Conservation (phyloP, 2,888 invertebrate species). For the Nowickia ferox region DNA sequence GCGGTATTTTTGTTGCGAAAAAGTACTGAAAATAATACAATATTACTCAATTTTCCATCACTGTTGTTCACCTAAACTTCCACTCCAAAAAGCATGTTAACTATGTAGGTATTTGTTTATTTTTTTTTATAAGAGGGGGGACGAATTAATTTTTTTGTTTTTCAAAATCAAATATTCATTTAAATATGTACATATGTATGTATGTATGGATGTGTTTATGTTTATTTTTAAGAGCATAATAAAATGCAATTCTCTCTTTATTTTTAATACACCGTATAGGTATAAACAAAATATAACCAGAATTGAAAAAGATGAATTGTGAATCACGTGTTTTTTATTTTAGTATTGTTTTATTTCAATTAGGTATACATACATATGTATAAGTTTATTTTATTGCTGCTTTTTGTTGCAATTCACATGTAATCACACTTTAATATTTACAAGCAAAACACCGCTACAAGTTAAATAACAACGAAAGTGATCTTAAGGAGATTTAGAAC, state of each 20-base stretch:
- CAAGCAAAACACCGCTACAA: conserved; percentile 28
- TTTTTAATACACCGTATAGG: background rate
- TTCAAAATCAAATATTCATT: background rate
- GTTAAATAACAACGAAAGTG: conserved; percentile 68
- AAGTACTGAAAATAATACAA: too few relatives aligned
- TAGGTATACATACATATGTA: too few relatives aligned
- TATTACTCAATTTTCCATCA: too few relatives aligned
- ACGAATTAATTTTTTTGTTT: background rate
- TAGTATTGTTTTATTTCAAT: conserved; percentile 27
- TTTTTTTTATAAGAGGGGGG: background rate
- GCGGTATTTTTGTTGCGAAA: too few relatives aligned
- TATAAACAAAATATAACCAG: conserved; percentile 19
- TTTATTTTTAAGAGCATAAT: background rate
- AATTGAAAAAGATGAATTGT: background rate
- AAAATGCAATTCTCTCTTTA: background rate
- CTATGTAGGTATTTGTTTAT: background rate
- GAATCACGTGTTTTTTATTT: conserved; percentile 43
- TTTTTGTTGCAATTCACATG: background rate
- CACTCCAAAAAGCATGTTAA: background rate
- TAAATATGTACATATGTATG: too few relatives aligned
- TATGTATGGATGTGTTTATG: background rate
- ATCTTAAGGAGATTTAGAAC: conserved; percentile 74
- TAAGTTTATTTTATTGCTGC: conserved; percentile 38
- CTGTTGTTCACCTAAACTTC: conserved; percentile 21
- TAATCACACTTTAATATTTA: conserved; percentile 3